Evolutionary conservation across 2,113 vertebrate genomes (phyloP), one percentile per base, ranked within the genome.

Genomic region (Siniperca chuatsi): DNA sequence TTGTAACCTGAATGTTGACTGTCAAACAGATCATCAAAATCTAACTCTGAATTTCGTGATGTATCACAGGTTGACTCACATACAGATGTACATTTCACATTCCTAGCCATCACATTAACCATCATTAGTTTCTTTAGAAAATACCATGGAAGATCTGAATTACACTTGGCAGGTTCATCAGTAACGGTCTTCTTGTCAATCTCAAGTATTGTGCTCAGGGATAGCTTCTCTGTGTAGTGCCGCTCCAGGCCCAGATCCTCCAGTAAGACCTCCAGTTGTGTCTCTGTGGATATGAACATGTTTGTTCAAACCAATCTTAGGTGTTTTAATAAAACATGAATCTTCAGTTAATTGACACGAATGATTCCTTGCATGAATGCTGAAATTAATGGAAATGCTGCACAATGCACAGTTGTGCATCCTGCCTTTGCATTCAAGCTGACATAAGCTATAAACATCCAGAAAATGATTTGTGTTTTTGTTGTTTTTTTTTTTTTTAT

Each of bases 91-190:
- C 44, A 85, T 68, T 87, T 89, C 1, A 81, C 29, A 82, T 83
- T 89, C 25, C 91, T 92, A 6, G 93, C 90, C 66, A 85, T 94
- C 16, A 92, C 91, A 86, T 93, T 94, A 4, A 87, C 88, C 94
- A 93, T 94, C 92, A 93, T 94, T 11, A 94, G 61, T 79, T 88
- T 94, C 84, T 94, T 94, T 1, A 95, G 78, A 64, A 94, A 92
- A 37, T 68, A 66, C 89, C 90, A 92, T 75, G 91, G 84, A 44
- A 94, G 85, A 50, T 88, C 84, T 74, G 90, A 87, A 5, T 80
- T 58, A 52, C 75, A 72, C 35, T 25, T 75, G 4, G 58, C 70
- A 74, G 90, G 65, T 55, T 83, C 87, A 89, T 93, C 93, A 20
- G 29, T 83, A 2, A 92, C 79, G 46, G 86, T 87, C 54, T 66